Evolutionary conservation across 2,888 invertebrate genomes (phyloP).

Genomic region (Gonocerus acuteangulatus): DNA sequence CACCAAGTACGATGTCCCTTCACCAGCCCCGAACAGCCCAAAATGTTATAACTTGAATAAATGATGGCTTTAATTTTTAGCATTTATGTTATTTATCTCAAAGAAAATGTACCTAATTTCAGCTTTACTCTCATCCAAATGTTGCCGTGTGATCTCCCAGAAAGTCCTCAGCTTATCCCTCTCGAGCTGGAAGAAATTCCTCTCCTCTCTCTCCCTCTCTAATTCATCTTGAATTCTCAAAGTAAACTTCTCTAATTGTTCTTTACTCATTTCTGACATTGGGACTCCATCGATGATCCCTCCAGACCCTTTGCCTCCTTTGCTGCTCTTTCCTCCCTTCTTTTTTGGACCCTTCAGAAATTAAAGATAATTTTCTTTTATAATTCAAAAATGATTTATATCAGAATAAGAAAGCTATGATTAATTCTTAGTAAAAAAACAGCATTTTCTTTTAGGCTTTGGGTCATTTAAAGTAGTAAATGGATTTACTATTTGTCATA

Average conservation of each 20-base stretch:
- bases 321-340: constrained; percentile 39
- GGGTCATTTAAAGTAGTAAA: too few species aligned
- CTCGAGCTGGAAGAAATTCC: constrained; percentile 92
- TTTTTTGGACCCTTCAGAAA: constrained; percentile 38
- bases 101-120: constrained; percentile 48
- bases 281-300: constrained; percentile 70
- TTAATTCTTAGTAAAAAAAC: too few species aligned
- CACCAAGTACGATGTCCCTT: too few species aligned
- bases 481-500: too few species aligned
- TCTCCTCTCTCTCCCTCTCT: constrained; percentile 87
- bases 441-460: too few species aligned
- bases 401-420: too few species aligned
- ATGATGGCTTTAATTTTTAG: too few species aligned
- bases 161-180: constrained; percentile 88
- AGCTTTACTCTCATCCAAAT: constrained; percentile 76
- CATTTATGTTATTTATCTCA: too few species aligned
- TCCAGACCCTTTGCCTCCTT: constrained; percentile 38
- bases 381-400: neutral
- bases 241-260: constrained; percentile 84
- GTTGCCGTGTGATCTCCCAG: constrained; percentile 90
- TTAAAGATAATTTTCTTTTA: too few species aligned
- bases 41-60: too few species aligned
- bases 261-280: constrained; percentile 84
- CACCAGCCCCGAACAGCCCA: too few species aligned
- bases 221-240: constrained; percentile 79